Conservation (phyloP, 2,888 invertebrate genomes). For the Polydrusus pterygomalis region DNA sequence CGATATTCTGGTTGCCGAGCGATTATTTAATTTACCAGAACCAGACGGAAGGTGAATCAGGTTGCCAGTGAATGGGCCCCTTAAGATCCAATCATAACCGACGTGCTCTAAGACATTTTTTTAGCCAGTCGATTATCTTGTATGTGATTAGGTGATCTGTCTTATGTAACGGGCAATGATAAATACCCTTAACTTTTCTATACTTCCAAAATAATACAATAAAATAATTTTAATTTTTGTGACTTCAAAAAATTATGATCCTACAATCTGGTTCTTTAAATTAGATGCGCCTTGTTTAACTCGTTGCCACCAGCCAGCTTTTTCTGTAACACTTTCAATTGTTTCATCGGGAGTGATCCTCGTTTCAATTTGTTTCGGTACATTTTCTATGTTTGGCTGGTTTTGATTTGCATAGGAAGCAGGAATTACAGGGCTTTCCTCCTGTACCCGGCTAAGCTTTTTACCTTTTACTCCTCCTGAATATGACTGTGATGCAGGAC, state of each 20-base stretch:
- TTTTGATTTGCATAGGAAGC: conserved; percentile 9
- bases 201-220: too few species aligned
- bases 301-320: conserved; percentile 76
- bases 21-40: too few species aligned
- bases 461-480: conserved; percentile 28
- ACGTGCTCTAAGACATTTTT: too few species aligned
- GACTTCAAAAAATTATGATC: conserved; percentile 25
- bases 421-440: conserved; percentile 12
- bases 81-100: too few species aligned
- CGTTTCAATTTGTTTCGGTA: background rate
- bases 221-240: too few species aligned
- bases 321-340: conserved; percentile 56
- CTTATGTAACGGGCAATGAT: background rate
- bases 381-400: conserved; percentile 9
- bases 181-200: background rate
- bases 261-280: conserved; percentile 58
- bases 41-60: too few species aligned
- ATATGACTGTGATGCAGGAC: conserved; percentile 1
- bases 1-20: too few species aligned
- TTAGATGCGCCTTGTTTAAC: conserved; percentile 74
- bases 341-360: conserved; percentile 16
- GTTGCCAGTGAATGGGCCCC: too few species aligned
- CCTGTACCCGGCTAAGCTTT: background rate
- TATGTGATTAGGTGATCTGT: background rate
- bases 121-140: too few species aligned